A percentile compares a stretch with the other conserved stretches of the same genome.
These are phyloP conservation scores for Montipora foliosa DNA, from an alignment of 64 coral and sea anemone species.

Conservation along the genomic window DNA sequence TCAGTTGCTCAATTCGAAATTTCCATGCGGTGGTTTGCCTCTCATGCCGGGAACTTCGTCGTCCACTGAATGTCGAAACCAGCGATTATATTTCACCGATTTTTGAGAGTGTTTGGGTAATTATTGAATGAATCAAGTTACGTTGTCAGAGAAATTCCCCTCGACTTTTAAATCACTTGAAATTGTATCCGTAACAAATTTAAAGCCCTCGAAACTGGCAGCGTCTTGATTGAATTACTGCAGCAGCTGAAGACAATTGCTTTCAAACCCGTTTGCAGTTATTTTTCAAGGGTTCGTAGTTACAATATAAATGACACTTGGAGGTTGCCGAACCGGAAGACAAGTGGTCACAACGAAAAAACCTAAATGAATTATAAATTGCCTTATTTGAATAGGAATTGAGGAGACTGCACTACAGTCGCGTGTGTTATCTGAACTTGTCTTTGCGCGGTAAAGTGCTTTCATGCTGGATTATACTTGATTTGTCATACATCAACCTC, in stretches of 20 bases:
- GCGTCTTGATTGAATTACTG: neutral
- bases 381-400: conserved; percentile 41
- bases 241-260: neutral
- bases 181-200: neutral
- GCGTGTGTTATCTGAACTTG: neutral
- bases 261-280: neutral
- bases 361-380: conserved; percentile 22
- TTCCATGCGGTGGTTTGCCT: too few species aligned
- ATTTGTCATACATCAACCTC: too few species aligned
- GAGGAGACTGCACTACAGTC: neutral
- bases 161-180: neutral
- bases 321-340: conserved; percentile 10
- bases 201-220: neutral
- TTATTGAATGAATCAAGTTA: neutral
- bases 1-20: too few species aligned
- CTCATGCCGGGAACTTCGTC: neutral
- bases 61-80: neutral
- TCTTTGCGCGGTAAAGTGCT: neutral
- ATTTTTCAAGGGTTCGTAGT: neutral
- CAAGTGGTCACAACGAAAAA: neutral
- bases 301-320: neutral
- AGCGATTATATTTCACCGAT: neutral
- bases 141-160: neutral
- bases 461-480: neutral
- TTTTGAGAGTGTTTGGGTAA: neutral